Base-by-base conservation (phyloP, 1,140 invertebrate species). In the Mesaphorura yosii region DNA sequence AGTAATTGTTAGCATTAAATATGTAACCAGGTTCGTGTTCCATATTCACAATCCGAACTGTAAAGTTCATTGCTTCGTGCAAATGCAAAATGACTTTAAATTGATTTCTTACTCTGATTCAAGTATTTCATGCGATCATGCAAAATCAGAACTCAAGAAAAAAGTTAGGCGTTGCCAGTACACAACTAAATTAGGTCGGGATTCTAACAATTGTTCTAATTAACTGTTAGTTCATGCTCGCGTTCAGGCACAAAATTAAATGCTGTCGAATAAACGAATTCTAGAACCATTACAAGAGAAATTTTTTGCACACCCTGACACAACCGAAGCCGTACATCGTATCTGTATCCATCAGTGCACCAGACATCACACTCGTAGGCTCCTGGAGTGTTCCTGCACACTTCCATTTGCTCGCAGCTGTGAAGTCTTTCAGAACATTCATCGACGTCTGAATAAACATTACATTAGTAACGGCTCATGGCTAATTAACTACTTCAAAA, bases 391-490 rank as follows among this genome's bases (percentile, higher is more conserved):
- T 71, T 71, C 19, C 65, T 53, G 57, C 69, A 70, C 19, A 54
- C 34, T 52, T 70, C 67, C 50, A 39, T 12, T 53, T 38, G 10
- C 31, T 65, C 60, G 48, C 67, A 66, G 38, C 59, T 57, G 52
- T 64, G 51, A 27, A 64, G 38, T 22, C 55, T 58, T 50, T 73
- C 67, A 27, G 48, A 38, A 61, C 79, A 81, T 62, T 81, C 79
- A 52, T 81, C 68, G 2, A 80, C 67, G 66, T 81, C 79, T 80
- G 65, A 39, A 65, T 5, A 14, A 46, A 46, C 7, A 20, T 46
- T 7, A 46, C 15, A 20, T 48, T 17, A 46, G 44, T 26, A 12
- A 22, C n/a, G n/a, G n/a, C n/a, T n/a, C n/a, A n/a, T n/a, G n/a
- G n/a, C n/a, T n/a, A n/a, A n/a, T n/a, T n/a, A n/a, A n/a, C n/a